Evolutionary conservation across 23 tunicate genomes (phyloP), one percentile per base, ranked within the genome.

Genomic region (Diplosoma virens): DNA sequence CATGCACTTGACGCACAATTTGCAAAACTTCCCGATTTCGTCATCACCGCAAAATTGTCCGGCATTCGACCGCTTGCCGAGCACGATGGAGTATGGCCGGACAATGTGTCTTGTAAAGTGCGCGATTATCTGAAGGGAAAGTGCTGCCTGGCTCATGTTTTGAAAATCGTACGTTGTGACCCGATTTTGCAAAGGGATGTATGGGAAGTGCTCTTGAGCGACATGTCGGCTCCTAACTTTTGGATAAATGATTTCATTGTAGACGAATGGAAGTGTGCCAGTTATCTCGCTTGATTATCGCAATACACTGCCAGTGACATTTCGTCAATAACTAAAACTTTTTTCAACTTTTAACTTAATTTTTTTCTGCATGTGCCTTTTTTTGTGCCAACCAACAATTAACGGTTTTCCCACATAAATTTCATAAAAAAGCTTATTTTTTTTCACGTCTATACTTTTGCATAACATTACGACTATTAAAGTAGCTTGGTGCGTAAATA

Each of bases 231-330:
- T 7, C 32, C 0, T 0, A 87, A 81, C 22, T 56, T 71, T 71
- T 87, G 95, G 95, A 58, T 87, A 0, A 82, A 87, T 81, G 95
- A 87, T 41, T 20, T 81, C 3, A 25, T 87, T 17, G 95, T 87
- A 0, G 95, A 87, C 28, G 34, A 48, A 0, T 87, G 95, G 95
- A 69, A 41, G 33, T 63, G 80, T 53, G 95, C 95, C 2, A 48
- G 52, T 25, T 45, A 41, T 14, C 14, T 41, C 50, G 50, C 50
- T 41, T 41, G 50, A 41, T 41, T 7, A 7, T 9, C 50, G 50
- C 14, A 9, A 41, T 41, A 7, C 14, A 9, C 50, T 7, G 9
- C 50, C 50, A 41, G 11, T 41, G 50, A n/a, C n/a, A n/a, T n/a
- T n/a, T n/a, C n/a, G n/a, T n/a, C n/a, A n/a, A n/a, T n/a, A n/a